A percentile compares a stretch with the other conserved stretches of the same genome.
These are phyloP conservation scores for Pyxicephalus adspersus DNA, from an alignment of 2,113 vertebrate species.

Conservation along the genomic window DNA sequence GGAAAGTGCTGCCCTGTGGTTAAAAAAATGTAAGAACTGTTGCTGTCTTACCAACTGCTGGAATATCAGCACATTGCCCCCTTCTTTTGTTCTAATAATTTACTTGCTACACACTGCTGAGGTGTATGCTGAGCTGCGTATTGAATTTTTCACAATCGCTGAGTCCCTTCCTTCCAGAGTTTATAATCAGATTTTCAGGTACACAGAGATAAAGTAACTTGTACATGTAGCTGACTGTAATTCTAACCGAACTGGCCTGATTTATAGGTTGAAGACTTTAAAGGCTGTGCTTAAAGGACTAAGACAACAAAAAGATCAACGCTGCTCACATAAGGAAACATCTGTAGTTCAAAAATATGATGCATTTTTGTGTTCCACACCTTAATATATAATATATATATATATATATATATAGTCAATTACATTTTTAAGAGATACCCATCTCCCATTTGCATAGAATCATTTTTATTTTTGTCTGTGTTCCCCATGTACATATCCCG, in stretches of 20 bases:
- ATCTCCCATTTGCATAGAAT: too few relatives aligned
- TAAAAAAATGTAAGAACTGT: background rate
- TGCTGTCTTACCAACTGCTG: background rate
- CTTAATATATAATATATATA: too few relatives aligned
- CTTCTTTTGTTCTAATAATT: slow-evolving; percentile 14
- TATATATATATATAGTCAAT: too few relatives aligned
- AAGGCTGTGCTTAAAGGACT: background rate
- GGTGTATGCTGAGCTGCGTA: slow-evolving; percentile 30
- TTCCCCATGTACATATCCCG: too few relatives aligned
- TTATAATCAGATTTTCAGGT: slow-evolving; percentile 42
- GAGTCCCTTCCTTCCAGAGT: slow-evolving; percentile 35
- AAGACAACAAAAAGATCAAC: background rate
- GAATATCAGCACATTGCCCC: background rate
- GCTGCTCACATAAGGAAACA: too few relatives aligned
- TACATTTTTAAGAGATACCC: too few relatives aligned
- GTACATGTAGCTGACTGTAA: slow-evolving; percentile 25
- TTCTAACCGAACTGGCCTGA: slow-evolving; percentile 29
- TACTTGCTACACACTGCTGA: slow-evolving; percentile 2
- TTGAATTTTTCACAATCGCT: slow-evolving; percentile 46
- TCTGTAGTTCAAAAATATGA: too few relatives aligned
- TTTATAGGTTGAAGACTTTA: background rate
- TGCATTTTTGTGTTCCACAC: too few relatives aligned
- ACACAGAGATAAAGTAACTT: slow-evolving; percentile 37
- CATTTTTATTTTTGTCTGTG: too few relatives aligned
- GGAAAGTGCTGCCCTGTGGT: background rate